A percentile compares a stretch with the other conserved stretches of the same genome.
These are phyloP conservation scores for Hafferia zeledoni DNA, from an alignment of 2,797 vertebrate genomes.

Conservation along the genomic window DNA sequence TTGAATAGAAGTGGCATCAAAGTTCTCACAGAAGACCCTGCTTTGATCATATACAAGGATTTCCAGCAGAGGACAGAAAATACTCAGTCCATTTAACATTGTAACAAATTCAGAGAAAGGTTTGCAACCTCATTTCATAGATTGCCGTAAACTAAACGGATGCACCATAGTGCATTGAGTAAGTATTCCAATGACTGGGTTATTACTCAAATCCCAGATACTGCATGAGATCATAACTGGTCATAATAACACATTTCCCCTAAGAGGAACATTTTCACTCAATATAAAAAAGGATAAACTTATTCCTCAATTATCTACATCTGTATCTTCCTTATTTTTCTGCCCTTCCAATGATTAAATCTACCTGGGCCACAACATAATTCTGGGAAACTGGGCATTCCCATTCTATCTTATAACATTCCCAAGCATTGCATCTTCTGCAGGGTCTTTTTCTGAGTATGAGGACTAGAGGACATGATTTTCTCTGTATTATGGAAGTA, in stretches of 20 bases:
- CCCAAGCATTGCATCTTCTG: background rate
- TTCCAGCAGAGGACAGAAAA: background rate
- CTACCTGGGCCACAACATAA: background rate
- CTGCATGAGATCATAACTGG: background rate
- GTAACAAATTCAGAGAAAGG: background rate
- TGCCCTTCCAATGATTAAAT: background rate
- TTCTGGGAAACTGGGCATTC: background rate
- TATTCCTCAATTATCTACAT: background rate
- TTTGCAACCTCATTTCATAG: background rate
- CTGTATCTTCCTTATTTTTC: background rate
- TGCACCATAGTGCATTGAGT: background rate
- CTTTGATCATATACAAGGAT: background rate
- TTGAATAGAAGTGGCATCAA: background rate
- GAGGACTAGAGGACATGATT: background rate
- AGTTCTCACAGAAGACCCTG: background rate
- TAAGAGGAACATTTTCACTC: background rate
- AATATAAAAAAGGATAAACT: background rate
- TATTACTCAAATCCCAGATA: background rate
- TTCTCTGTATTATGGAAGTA: background rate
- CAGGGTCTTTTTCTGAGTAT: background rate
- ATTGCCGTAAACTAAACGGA: background rate
- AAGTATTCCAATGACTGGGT: background rate
- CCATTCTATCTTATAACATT: background rate
- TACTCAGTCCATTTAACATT: background rate
- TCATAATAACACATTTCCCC: background rate